Evolutionary conservation across 2,888 invertebrate genomes (phyloP).

Genomic region (Aleiodes leptofemur): DNA sequence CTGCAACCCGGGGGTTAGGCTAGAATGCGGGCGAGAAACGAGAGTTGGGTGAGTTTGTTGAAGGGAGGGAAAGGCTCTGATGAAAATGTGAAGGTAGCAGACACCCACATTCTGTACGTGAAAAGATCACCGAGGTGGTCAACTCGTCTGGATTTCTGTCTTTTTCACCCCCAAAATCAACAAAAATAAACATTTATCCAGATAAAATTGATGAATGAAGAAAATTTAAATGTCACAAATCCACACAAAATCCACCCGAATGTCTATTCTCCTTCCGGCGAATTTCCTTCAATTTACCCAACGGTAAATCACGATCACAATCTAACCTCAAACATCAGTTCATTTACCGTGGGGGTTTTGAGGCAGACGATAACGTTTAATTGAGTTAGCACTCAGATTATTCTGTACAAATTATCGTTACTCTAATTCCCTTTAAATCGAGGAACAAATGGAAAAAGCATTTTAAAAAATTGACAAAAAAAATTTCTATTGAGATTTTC

Average conservation of each 20-base stretch:
- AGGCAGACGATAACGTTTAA: neutral
- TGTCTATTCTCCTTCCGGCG: neutral
- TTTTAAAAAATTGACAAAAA: neutral
- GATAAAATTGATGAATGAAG: slow-evolving; percentile 10
- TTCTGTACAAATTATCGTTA: slow-evolving; percentile 20
- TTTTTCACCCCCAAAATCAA: neutral
- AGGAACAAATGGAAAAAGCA: neutral
- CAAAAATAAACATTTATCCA: slow-evolving; percentile 47
- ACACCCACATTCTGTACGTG: slow-evolving; percentile 56
- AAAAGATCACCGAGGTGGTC: slow-evolving; percentile 65
- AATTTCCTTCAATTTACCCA: neutral
- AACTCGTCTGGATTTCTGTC: slow-evolving; percentile 59
- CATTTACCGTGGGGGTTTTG: neutral
- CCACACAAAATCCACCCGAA: neutral
- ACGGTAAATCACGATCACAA: slow-evolving; percentile 7
- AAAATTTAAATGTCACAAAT: neutral
- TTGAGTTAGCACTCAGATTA: slow-evolving; percentile 14
- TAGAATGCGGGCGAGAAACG: slow-evolving; percentile 24
- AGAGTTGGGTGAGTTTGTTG: slow-evolving; percentile 39
- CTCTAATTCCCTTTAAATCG: neutral
- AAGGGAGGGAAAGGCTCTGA: slow-evolving; percentile 51
- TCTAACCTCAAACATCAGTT: slow-evolving; percentile 2
- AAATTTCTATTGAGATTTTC: neutral
- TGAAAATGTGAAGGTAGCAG: slow-evolving; percentile 63
- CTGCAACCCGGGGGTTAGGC: slow-evolving; percentile 15